These are phyloP conservation scores for Cydia pomonella DNA, from an alignment of 1,140 invertebrate species.

Conservation along the genomic window DNA sequence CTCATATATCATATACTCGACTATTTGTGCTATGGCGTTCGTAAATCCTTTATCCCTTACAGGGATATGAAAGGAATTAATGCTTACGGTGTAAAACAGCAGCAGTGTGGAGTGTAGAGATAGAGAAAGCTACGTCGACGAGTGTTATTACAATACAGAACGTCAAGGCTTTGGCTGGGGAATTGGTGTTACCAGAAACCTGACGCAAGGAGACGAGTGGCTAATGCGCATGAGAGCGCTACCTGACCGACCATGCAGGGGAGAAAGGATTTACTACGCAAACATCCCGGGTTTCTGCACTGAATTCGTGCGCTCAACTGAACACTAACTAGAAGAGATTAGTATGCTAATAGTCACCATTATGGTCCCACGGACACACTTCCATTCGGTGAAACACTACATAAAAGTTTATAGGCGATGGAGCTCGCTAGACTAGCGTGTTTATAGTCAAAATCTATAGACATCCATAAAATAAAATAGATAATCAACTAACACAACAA, in stretches of 20 bases:
- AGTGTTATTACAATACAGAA: neutral
- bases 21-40: neutral
- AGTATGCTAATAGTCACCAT: conserved; percentile 71
- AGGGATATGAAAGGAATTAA: conserved; percentile 18
- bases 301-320: conserved; percentile 56
- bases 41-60: conserved; percentile 56
- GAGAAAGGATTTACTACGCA: conserved; percentile 60
- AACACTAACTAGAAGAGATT: conserved; percentile 70
- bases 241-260: conserved; percentile 41
- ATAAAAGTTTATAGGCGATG: conserved; percentile 69
- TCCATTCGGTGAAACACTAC: conserved; percentile 64
- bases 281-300: conserved; percentile 47
- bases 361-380: conserved; percentile 58
- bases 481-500: conserved; percentile 62
- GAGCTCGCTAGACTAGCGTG: conserved; percentile 74
- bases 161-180: conserved; percentile 20
- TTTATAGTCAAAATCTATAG: conserved; percentile 66
- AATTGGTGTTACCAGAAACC: conserved; percentile 29
- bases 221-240: conserved; percentile 31
- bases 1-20: neutral
- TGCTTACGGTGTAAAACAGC: neutral
- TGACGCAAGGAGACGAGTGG: conserved; percentile 28
- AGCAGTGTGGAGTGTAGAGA: conserved; percentile 38
- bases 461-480: conserved; percentile 65
- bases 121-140: conserved; percentile 29